Conservation (phyloP, 2,113 vertebrate genomes). For the Pollachius pollachius region DNA sequence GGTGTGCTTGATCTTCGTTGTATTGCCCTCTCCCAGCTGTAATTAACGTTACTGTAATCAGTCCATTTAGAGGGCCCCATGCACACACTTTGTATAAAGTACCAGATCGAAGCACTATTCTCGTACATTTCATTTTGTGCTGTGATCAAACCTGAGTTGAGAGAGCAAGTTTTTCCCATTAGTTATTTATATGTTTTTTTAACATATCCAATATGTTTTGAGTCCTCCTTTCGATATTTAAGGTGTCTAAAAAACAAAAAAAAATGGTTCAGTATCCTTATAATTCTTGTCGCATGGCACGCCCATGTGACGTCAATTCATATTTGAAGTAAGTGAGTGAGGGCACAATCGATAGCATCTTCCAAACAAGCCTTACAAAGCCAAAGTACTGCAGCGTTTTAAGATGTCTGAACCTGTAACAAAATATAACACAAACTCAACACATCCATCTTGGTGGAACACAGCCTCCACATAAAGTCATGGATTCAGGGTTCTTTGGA, state of each 20-base stretch:
- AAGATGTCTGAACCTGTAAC: conserved; percentile 42
- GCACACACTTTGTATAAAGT: no score
- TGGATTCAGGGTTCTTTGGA: conserved; percentile 54
- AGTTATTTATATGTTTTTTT: neutral
- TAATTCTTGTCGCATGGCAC: no score
- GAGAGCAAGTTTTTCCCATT: conserved; percentile 12
- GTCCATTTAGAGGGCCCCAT: conserved; percentile 17
- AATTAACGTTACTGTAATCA: conserved; percentile 42
- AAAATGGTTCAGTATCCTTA: no score
- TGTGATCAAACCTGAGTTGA: no score
- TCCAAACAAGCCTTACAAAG: conserved; percentile 45
- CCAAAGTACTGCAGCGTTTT: conserved; percentile 38
- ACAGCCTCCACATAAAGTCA: conserved; percentile 46
- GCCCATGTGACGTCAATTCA: no score
- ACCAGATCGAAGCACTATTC: no score
- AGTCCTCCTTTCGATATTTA: no score
- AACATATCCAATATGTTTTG: no score
- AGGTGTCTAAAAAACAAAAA: no score
- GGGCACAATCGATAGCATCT: neutral
- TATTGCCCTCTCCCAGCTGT: conserved; percentile 22
- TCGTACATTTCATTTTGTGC: no score
- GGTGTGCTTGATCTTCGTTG: conserved; percentile 47
- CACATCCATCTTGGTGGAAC: conserved; percentile 52
- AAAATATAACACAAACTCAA: conserved; percentile 67
- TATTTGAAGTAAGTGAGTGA: no score